These are phyloP conservation scores for Smutsia temminckii DNA, from an alignment of 2,797 vertebrate genomes.

Conservation along the genomic window DNA sequence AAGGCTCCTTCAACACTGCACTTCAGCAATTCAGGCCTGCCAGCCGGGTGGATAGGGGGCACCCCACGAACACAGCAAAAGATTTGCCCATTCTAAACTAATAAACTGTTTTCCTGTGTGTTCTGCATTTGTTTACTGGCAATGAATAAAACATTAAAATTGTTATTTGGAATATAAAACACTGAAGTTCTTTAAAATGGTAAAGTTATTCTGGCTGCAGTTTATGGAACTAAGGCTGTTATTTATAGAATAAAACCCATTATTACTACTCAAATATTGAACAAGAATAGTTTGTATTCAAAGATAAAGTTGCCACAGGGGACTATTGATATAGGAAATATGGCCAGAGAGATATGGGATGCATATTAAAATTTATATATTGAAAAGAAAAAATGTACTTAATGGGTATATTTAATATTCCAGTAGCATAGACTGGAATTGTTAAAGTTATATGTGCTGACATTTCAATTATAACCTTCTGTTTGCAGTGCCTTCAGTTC, in stretches of 20 bases:
- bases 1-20: background rate
- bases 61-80: background rate
- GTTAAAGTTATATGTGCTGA: constrained; percentile 78
- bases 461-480: constrained; percentile 76
- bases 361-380: constrained; percentile 77
- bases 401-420: constrained; percentile 75
- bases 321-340: constrained; percentile 75
- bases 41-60: background rate
- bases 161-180: constrained; percentile 72
- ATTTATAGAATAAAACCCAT: constrained; percentile 78
- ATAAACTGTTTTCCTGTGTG: constrained; percentile 20
- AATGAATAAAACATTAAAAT: constrained; percentile 79
- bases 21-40: background rate
- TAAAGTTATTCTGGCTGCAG: constrained; percentile 68
- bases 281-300: constrained; percentile 74
- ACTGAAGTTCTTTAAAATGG: constrained; percentile 59
- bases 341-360: constrained; percentile 65
- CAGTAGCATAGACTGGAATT: constrained; percentile 64
- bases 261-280: constrained; percentile 79
- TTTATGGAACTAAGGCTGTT: constrained; percentile 64
- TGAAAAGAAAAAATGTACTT: constrained; percentile 67
- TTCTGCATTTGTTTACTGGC: constrained; percentile 57
- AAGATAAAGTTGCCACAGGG: constrained; percentile 77
- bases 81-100: background rate
- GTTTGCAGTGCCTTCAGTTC: constrained; percentile 74